phyloP scores from a whole-genome alignment of 2,888 invertebrate species.

The Coecobrya sp. region DNA sequence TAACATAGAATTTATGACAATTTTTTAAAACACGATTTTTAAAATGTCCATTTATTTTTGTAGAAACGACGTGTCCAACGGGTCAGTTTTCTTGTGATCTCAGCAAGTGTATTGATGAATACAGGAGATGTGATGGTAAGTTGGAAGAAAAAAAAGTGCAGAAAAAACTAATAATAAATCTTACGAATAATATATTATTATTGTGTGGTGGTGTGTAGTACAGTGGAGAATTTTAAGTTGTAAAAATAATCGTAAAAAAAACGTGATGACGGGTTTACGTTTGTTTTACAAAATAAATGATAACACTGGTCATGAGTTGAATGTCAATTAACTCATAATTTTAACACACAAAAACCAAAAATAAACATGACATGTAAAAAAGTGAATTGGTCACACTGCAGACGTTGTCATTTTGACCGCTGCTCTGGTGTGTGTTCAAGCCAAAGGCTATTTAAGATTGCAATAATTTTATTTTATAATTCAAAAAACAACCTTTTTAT shows the following conservation, averaged over 20 bases:
- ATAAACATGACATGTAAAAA: slow-evolving; percentile 28
- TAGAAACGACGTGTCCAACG: slow-evolving; percentile 79
- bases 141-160: background rate
- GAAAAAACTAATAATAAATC: slow-evolving; percentile 35
- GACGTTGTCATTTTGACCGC: background rate
- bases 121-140: slow-evolving; percentile 82
- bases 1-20: slow-evolving; percentile 66
- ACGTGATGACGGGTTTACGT: slow-evolving; percentile 43
- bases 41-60: slow-evolving; percentile 44
- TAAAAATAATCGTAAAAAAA: slow-evolving; percentile 43
- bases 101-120: slow-evolving; percentile 82
- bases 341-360: background rate
- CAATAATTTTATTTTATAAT: background rate
- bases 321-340: slow-evolving; percentile 66
- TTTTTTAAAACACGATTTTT: slow-evolving; percentile 65
- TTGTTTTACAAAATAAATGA: slow-evolving; percentile 30
- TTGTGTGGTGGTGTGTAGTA: slow-evolving; percentile 5
- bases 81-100: slow-evolving; percentile 84
- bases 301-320: slow-evolving; percentile 43
- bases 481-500: slow-evolving; percentile 49
- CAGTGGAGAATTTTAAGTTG: slow-evolving; percentile 50
- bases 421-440: slow-evolving; percentile 7
- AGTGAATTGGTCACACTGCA: background rate
- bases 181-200: background rate
- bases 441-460: background rate